phyloP scores from a whole-genome alignment of 2,113 vertebrate species.

The Misgurnus anguillicaudatus region DNA sequence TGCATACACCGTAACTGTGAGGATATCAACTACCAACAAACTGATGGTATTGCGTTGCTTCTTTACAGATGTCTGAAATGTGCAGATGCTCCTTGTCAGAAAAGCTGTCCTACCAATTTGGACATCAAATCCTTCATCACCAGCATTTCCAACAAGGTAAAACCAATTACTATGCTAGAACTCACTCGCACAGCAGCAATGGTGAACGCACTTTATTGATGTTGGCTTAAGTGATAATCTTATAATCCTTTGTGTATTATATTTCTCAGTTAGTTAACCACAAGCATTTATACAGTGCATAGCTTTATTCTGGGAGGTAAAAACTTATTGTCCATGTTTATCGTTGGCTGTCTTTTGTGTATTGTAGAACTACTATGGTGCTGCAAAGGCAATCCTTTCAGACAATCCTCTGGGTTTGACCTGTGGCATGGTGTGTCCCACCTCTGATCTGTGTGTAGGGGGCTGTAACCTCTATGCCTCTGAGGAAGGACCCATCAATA shows the following conservation, averaged over 20 bases:
- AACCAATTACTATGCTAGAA: constrained; percentile 33
- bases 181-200: neutral
- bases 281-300: constrained; percentile 11
- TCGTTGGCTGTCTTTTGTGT: constrained; percentile 59
- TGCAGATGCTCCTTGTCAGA: constrained; percentile 88
- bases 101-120: constrained; percentile 88
- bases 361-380: constrained; percentile 88
- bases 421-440: constrained; percentile 88
- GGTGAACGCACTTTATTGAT: constrained; percentile 7
- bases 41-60: neutral
- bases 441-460: constrained; percentile 86
- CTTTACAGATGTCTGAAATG: constrained; percentile 84
- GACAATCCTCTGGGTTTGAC: constrained; percentile 92
- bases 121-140: constrained; percentile 89
- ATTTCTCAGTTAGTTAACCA: constrained; percentile 28
- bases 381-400: constrained; percentile 84
- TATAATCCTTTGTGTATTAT: constrained; percentile 29
- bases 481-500: constrained; percentile 95
- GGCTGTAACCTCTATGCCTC: constrained; percentile 79
- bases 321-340: neutral
- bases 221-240: constrained; percentile 38
- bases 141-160: constrained; percentile 87
- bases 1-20: too few relatives aligned
- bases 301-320: constrained; percentile 15
- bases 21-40: too few relatives aligned